Conservation (phyloP, 2,113 vertebrate genomes). For the Dicerorhinus sumatrensis region DNA sequence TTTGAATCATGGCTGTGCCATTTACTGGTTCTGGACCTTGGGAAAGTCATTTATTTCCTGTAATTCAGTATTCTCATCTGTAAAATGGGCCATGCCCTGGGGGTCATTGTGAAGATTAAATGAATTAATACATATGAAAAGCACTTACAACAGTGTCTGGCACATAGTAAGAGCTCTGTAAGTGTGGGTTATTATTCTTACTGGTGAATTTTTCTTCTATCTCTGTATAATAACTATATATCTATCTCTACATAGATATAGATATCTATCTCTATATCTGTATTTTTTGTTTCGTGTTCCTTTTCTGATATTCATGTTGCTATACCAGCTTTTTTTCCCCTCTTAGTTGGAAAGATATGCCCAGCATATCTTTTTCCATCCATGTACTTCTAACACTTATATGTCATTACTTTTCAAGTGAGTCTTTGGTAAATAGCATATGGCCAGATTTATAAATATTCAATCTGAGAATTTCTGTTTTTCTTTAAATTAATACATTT, state of each 20-base stretch:
- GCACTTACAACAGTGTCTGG: not conserved
- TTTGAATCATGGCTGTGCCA: not conserved
- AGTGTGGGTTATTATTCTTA: not conserved
- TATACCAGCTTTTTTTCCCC: fast-evolving
- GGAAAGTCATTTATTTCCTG: not conserved
- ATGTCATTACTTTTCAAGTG: conserved; percentile 16
- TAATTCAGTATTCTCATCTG: conserved; percentile 45
- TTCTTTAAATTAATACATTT: conserved; percentile 22
- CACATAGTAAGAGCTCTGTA: not conserved
- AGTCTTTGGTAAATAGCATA: not conserved
- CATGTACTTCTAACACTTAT: not conserved
- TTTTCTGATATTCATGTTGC: not conserved
- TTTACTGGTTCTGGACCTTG: not conserved
- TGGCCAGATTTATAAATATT: conserved; percentile 37
- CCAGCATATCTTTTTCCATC: not conserved
- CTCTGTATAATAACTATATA: not conserved
- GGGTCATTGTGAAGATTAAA: not conserved
- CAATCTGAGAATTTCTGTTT: not conserved
- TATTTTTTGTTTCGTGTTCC: not conserved
- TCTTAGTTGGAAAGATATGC: not conserved
- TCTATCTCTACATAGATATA: not conserved
- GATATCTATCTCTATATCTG: not conserved
- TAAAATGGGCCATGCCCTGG: conserved; percentile 11
- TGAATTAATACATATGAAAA: not conserved
- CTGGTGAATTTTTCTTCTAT: conserved; percentile 6